Conservation (phyloP, 2,888 invertebrate genomes). For the Aleiodes alternator region DNA sequence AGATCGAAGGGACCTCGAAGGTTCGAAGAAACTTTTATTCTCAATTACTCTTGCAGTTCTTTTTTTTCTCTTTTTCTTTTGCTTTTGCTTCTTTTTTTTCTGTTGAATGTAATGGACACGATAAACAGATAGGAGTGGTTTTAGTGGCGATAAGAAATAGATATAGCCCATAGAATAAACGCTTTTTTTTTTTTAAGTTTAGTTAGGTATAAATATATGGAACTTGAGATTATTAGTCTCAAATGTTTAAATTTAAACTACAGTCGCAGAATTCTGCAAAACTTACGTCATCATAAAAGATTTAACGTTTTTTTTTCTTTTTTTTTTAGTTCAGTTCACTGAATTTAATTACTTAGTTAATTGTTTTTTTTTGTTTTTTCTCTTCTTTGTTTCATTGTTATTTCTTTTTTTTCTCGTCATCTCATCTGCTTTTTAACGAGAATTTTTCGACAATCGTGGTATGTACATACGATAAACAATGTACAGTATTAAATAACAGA, state of each 20-base stretch:
- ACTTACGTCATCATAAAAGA: constrained; percentile 11
- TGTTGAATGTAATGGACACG: constrained; percentile 18
- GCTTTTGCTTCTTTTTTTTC: neutral
- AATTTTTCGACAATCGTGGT: constrained; percentile 43
- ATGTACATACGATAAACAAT: constrained; percentile 48
- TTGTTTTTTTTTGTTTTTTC: constrained; percentile 12
- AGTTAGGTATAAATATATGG: constrained; percentile 32
- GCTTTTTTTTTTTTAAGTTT: neutral
- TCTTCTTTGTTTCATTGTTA: constrained; percentile 8
- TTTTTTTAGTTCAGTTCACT: constrained; percentile 19
- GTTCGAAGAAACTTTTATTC: neutral
- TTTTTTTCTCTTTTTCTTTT: too few relatives aligned
- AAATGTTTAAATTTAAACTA: constrained; percentile 18
- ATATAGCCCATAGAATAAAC: constrained; percentile 33
- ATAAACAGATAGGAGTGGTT: constrained; percentile 31
- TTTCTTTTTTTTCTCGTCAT: constrained; percentile 8
- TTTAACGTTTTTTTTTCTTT: neutral
- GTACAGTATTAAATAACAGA: constrained; percentile 54
- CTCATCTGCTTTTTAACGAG: constrained; percentile 38
- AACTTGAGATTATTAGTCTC: constrained; percentile 24
- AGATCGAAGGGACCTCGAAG: neutral
- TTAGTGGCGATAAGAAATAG: constrained; percentile 41
- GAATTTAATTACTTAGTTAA: neutral
- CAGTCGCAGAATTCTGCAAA: constrained; percentile 19
- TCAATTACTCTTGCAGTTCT: constrained; percentile 7